Conservation (phyloP, 2,888 invertebrate genomes). For the Pantelozetes paolii region DNA sequence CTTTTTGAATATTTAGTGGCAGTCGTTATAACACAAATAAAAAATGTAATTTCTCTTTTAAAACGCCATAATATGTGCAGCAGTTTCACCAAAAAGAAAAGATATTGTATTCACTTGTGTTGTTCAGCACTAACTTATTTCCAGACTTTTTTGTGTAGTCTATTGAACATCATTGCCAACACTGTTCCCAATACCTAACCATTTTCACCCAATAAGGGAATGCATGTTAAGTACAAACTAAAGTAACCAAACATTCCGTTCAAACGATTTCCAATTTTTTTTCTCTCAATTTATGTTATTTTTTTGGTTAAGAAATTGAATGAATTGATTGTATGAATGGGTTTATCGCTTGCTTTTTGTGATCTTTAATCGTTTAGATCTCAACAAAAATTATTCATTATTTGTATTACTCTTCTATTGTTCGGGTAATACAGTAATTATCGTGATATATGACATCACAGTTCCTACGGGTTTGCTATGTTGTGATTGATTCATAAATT, state of each 20-base stretch:
- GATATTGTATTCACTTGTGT: not conserved
- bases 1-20: slow-evolving; percentile 31
- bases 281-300: too few species aligned
- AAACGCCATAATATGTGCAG: not conserved
- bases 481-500: not conserved
- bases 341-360: not conserved
- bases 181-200: not conserved
- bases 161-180: too few species aligned
- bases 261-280: not conserved
- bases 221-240: slow-evolving; percentile 14
- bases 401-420: not conserved
- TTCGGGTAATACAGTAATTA: slow-evolving; percentile 19
- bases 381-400: slow-evolving; percentile 15
- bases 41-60: slow-evolving; percentile 19
- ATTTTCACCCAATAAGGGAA: slow-evolving; percentile 10
- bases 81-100: not conserved
- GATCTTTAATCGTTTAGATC: slow-evolving; percentile 11
- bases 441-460: slow-evolving; percentile 21
- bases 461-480: slow-evolving; percentile 29
- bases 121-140: not conserved
- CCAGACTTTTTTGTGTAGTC: not conserved
- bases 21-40: slow-evolving; percentile 12
- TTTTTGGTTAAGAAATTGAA: not conserved
- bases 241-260: slow-evolving; percentile 15
- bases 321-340: not conserved